A percentile compares a stretch with the other conserved stretches of the same genome.
Conservation (phyloP, 2,888 invertebrate species). For the Petrolisthes cinctipes region DNA sequence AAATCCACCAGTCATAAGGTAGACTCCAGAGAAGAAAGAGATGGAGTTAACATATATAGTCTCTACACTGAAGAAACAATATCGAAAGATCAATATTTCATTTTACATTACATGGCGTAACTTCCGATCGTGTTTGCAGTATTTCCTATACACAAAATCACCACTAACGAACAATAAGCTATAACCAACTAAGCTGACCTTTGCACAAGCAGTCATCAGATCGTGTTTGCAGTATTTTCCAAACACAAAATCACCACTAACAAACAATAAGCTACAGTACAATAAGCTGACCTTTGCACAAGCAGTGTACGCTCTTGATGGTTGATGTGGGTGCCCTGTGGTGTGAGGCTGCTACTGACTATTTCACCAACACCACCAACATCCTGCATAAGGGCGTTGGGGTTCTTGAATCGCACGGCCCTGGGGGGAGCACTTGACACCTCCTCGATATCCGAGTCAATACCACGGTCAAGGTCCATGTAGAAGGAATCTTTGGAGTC, state of each 20-base stretch:
- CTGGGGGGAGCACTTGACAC: conserved; percentile 17
- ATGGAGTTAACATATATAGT: too few relatives aligned
- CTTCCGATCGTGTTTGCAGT: too few relatives aligned
- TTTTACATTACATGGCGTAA: too few relatives aligned
- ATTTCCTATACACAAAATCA: too few relatives aligned
- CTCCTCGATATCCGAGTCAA: conserved; percentile 52
- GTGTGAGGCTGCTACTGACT: neutral
- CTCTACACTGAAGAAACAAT: too few relatives aligned
- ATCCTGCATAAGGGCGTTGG: neutral
- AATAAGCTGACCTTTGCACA: conserved; percentile 37
- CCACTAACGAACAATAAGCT: too few relatives aligned
- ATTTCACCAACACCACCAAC: neutral
- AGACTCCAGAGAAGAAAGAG: too few relatives aligned
- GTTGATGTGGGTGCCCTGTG: neutral
- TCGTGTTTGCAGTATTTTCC: neutral
- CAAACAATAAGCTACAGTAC: too few relatives aligned
- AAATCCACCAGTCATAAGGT: too few relatives aligned
- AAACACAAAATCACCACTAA: neutral
- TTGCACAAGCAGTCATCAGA: too few relatives aligned
- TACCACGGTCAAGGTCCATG: conserved; percentile 50
- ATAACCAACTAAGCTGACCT: too few relatives aligned
- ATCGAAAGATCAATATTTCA: too few relatives aligned
- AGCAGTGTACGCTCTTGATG: conserved; percentile 32
- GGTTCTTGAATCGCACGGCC: neutral
- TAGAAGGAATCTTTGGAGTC: conserved; percentile 48